Conservation (phyloP, 2,888 invertebrate genomes). For the Dastarcus helophoroides region DNA sequence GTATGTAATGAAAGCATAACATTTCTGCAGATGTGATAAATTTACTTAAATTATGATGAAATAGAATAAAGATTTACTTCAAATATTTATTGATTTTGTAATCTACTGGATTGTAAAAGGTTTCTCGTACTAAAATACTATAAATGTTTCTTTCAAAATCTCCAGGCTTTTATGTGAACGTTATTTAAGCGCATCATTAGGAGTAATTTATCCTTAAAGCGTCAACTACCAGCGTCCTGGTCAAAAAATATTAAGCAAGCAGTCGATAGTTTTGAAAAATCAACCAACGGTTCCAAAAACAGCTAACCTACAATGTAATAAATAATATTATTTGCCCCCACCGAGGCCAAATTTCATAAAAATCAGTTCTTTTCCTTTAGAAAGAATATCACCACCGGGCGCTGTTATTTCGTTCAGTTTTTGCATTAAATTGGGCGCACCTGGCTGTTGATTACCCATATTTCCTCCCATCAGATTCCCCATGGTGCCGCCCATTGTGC, state of each 20-base stretch:
- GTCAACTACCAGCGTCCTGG: not conserved
- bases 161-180: no score
- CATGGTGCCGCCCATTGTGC: constrained; percentile 22
- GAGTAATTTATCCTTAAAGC: no score
- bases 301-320: constrained; percentile 14
- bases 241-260: not conserved
- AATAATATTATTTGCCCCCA: constrained; percentile 44
- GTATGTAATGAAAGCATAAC: no score
- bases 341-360: constrained; percentile 90
- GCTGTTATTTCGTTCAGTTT: constrained; percentile 82
- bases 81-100: no score
- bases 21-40: no score
- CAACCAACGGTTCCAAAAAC: constrained; percentile 15
- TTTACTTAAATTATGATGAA: no score
- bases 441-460: constrained; percentile 26
- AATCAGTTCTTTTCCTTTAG: constrained; percentile 87
- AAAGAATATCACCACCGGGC: constrained; percentile 80
- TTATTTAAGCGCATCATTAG: no score
- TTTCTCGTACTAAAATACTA: no score
- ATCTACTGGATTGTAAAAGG: no score
- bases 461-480: constrained; percentile 14
- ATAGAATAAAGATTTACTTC: no score
- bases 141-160: no score
- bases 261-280: not conserved
- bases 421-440: constrained; percentile 71